A percentile compares a stretch with the other conserved stretches of the same genome.
phyloP scores from a whole-genome alignment of 37 sponge, comb jelly and placozoan genomes.

The Dysidea cf. avara region DNA sequence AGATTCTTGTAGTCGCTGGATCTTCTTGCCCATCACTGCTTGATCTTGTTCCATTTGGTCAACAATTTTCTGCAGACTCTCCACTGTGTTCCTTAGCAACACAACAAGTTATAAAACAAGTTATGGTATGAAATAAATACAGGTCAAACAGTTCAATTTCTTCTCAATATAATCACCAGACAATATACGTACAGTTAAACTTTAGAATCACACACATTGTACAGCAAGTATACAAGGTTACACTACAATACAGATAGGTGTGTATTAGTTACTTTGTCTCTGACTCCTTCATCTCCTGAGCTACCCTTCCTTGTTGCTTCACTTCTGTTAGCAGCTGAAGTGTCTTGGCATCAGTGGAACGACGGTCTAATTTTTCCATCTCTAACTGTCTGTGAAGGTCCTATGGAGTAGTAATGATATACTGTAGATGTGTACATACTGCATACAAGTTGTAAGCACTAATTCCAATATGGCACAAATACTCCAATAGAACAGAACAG shows the following conservation, averaged over 20 bases:
- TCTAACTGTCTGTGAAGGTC: slow-evolving; percentile 70
- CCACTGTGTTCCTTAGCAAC: slow-evolving; percentile 5
- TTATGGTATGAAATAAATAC: too few relatives aligned
- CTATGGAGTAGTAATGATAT: slow-evolving; percentile 27
- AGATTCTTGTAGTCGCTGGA: slow-evolving; percentile 45
- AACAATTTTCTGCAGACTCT: slow-evolving; percentile 22
- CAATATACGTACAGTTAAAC: too few relatives aligned
- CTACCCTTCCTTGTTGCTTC: slow-evolving; percentile 42
- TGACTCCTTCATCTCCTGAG: slow-evolving; percentile 42
- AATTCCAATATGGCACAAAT: not conserved
- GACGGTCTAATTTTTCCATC: slow-evolving; percentile 56
- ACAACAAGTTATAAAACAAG: too few relatives aligned
- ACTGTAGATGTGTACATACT: not conserved
- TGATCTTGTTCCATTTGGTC: slow-evolving; percentile 72
- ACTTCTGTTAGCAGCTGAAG: slow-evolving; percentile 73
- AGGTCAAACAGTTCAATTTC: too few relatives aligned
- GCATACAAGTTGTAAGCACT: not conserved
- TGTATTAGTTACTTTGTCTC: slow-evolving; percentile 36
- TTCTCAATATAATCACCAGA: too few relatives aligned
- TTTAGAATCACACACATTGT: too few relatives aligned
- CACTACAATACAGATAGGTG: too few relatives aligned
- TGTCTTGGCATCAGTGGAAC: slow-evolving; percentile 35
- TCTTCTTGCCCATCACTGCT: slow-evolving; percentile 29
- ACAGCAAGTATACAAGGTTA: too few relatives aligned
- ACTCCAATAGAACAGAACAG: not conserved